phyloP scores from a whole-genome alignment of 2,113 vertebrate genomes.

The Empidonax traillii region DNA sequence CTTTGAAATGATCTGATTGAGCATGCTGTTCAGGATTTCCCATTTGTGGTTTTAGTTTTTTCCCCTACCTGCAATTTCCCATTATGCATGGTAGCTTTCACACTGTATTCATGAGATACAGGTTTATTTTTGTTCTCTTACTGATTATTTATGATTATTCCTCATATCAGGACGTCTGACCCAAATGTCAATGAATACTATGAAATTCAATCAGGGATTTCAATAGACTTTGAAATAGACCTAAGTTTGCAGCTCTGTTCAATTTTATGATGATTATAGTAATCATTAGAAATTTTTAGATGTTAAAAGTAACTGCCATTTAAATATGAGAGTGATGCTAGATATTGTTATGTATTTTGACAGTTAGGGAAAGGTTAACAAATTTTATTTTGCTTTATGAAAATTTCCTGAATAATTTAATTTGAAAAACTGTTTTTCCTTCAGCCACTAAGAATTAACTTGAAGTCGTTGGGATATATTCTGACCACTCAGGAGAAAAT shows the following conservation, averaged over 20 bases:
- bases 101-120: not conserved
- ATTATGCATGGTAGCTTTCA: not conserved
- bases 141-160: constrained; percentile 18
- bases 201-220: not conserved
- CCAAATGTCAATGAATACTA: not conserved
- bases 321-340: not conserved
- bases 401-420: not conserved
- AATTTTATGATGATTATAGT: not conserved
- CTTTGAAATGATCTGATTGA: constrained; percentile 19
- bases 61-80: not conserved
- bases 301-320: not conserved
- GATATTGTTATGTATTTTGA: not conserved
- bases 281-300: not conserved
- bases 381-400: not conserved
- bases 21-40: constrained; percentile 38
- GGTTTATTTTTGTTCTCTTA: not conserved
- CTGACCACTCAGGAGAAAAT: not conserved
- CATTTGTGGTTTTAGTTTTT: not conserved
- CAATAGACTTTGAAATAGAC: not conserved
- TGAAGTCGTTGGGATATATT: not conserved
- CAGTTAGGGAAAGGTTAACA: not conserved
- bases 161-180: not conserved
- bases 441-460: not conserved
- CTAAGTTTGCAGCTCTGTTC: not conserved
- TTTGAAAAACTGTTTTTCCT: not conserved